Percentiles rank a stretch among this genome's conserved stretches.
These are phyloP conservation scores for Cephus spinipes DNA, from an alignment of 2,888 invertebrate genomes.

Conservation along the genomic window DNA sequence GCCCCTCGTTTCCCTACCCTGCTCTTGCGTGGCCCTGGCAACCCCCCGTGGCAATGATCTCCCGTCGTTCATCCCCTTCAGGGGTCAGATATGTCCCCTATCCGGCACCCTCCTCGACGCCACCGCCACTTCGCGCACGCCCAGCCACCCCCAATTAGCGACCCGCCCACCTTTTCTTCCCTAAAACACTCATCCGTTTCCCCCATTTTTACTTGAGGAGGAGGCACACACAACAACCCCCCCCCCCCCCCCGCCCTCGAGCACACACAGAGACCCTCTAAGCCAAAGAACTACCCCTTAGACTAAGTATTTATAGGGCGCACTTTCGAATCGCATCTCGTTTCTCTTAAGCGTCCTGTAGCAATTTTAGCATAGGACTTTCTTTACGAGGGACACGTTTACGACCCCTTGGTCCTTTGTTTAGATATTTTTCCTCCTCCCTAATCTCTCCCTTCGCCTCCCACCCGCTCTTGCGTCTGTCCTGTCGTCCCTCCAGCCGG, in stretches of 20 bases:
- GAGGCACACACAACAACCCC: not conserved
- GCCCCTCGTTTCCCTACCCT: constrained; percentile 48
- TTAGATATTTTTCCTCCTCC: not conserved
- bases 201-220: not conserved
- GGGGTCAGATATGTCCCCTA: constrained; percentile 60
- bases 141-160: constrained; percentile 41
- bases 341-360: not conserved
- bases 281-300: constrained; percentile 46
- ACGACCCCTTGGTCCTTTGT: not conserved
- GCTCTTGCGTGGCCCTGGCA: constrained; percentile 62
- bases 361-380: not conserved
- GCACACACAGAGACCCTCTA: constrained; percentile 19
- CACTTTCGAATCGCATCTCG: not conserved
- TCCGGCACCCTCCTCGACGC: constrained; percentile 44
- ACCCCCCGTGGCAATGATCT: constrained; percentile 56
- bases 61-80: constrained; percentile 57
- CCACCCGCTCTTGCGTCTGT: not conserved
- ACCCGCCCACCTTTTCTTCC: not conserved
- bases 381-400: not conserved
- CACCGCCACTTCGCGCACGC: constrained; percentile 45
- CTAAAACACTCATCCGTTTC: not conserved
- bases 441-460: not conserved
- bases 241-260: too few species aligned
- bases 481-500: not conserved
- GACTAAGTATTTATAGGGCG: not conserved